A percentile compares a stretch with the other conserved stretches of the same genome.
Conservation (phyloP, 2,888 invertebrate species). For the Eupeodes latifasciatus region DNA sequence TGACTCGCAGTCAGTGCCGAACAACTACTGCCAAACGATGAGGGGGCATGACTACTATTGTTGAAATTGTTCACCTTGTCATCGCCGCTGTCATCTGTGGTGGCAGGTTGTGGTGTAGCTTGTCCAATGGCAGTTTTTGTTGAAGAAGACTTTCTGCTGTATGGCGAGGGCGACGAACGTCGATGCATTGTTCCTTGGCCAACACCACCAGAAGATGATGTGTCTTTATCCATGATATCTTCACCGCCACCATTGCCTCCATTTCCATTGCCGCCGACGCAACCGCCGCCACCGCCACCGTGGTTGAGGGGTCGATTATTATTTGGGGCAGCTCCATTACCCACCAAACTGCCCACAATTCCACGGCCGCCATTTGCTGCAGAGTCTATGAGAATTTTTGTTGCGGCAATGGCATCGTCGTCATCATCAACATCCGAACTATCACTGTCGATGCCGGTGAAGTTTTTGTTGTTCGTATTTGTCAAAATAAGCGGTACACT, state of each 20-base stretch:
- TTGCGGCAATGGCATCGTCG: constrained; percentile 67
- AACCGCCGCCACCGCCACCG: neutral
- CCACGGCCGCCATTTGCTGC: constrained; percentile 28
- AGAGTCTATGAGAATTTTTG: constrained; percentile 65
- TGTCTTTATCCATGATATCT: constrained; percentile 15
- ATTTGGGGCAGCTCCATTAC: constrained; percentile 28
- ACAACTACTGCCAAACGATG: constrained; percentile 73
- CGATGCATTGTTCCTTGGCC: constrained; percentile 48
- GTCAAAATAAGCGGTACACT: constrained; percentile 79
- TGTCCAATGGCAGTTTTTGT: constrained; percentile 29
- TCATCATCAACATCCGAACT: constrained; percentile 75
- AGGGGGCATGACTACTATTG: constrained; percentile 65
- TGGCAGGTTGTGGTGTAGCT: constrained; percentile 21
- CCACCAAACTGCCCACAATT: constrained; percentile 15
- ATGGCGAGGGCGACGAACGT: constrained; percentile 55
- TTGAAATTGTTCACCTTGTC: constrained; percentile 76
- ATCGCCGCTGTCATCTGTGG: constrained; percentile 51
- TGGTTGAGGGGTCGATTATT: constrained; percentile 24
- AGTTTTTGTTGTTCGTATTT: constrained; percentile 76
- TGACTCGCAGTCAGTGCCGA: constrained; percentile 67
- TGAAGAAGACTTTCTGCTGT: constrained; percentile 45
- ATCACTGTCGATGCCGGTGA: constrained; percentile 75
- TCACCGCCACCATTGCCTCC: constrained; percentile 12
- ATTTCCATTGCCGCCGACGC: neutral
- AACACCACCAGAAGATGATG: neutral